These are phyloP conservation scores for Glomeris maerens DNA, from an alignment of 1,140 invertebrate genomes.

Conservation along the genomic window DNA sequence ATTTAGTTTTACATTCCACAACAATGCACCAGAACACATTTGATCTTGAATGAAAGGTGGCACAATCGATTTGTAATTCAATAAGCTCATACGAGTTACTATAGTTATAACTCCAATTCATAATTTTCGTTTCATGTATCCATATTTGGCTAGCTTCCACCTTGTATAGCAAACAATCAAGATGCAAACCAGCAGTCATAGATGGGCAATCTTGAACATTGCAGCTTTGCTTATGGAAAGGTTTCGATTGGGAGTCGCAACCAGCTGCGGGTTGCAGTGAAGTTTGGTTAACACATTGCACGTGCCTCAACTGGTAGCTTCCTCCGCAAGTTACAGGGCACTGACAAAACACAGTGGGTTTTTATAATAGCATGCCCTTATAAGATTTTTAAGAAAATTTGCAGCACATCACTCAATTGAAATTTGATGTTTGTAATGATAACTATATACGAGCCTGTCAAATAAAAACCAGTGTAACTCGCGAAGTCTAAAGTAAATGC, in stretches of 20 bases:
- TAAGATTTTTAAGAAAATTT: no score
- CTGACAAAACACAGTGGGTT: not conserved
- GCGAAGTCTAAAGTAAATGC: no score
- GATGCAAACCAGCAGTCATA: constrained; percentile 13
- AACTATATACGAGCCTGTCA: no score
- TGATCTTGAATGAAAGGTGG: not conserved
- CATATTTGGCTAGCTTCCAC: no score
- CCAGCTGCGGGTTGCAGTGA: constrained; percentile 26
- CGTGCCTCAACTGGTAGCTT: constrained; percentile 27
- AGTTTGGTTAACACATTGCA: constrained; percentile 31
- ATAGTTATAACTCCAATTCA: not conserved
- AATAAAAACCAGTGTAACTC: no score
- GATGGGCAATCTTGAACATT: constrained; percentile 28
- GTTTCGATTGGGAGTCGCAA: constrained; percentile 27
- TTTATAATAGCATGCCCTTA: no score
- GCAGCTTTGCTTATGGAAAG: constrained; percentile 27
- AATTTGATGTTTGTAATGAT: no score
- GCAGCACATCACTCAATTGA: no score
- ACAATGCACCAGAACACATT: no score
- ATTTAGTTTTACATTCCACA: no score
- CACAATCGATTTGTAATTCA: not conserved
- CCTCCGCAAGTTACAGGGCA: constrained; percentile 32
- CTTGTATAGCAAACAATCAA: no score
- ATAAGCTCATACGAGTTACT: not conserved
- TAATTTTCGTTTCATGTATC: no score